phyloP scores from a whole-genome alignment of 2,113 vertebrate genomes.

The Eudyptes chrysolophus region DNA sequence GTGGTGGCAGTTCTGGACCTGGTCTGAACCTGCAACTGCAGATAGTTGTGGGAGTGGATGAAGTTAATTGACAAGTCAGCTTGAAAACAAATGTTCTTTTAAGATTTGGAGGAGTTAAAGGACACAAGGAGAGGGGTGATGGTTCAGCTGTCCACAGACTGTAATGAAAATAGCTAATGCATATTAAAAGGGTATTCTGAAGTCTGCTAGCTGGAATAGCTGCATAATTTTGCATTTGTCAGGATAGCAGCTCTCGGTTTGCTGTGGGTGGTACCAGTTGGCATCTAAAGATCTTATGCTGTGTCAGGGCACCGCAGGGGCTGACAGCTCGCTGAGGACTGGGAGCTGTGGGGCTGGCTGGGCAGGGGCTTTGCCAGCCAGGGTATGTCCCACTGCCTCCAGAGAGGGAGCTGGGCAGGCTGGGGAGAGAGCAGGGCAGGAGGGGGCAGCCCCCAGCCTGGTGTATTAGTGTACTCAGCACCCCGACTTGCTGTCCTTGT shows the following conservation, averaged over 20 bases:
- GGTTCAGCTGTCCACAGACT: neutral
- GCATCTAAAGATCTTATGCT: neutral
- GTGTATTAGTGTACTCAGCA: rapidly evolving
- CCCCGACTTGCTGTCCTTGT: neutral
- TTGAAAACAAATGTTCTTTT: conserved; percentile 16
- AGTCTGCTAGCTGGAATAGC: neutral
- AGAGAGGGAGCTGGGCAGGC: neutral
- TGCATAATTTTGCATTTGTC: neutral
- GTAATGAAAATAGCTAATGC: neutral
- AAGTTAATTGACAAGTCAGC: neutral
- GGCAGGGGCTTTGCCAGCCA: neutral
- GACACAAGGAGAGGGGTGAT: neutral
- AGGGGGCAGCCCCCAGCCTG: neutral
- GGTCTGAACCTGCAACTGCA: neutral
- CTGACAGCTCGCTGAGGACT: neutral
- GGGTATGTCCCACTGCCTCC: neutral
- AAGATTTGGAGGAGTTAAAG: neutral
- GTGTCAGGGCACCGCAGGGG: neutral
- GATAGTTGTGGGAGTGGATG: neutral
- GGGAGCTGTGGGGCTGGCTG: neutral
- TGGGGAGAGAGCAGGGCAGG: neutral
- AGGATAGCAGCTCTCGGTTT: neutral
- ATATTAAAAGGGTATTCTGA: neutral
- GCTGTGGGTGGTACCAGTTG: neutral
- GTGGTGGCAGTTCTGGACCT: neutral